Percentiles rank a stretch among this genome's conserved stretches.
Conservation (phyloP, 2,888 invertebrate genomes). For the Pollenia amentaria region DNA sequence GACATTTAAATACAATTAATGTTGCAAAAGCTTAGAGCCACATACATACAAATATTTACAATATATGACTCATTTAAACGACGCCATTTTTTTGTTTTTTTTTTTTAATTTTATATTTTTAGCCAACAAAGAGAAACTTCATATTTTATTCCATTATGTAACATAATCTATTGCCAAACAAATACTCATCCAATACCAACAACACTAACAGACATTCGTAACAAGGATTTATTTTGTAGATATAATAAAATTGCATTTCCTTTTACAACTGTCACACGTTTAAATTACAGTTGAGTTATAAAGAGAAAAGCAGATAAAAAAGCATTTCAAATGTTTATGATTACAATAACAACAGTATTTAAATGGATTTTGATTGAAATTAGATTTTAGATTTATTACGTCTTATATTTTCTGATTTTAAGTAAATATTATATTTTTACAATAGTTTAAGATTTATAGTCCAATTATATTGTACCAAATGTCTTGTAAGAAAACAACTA, state of each 20-base stretch:
- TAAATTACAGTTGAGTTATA: background rate
- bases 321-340: no score
- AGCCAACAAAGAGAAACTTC: background rate
- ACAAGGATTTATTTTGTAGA: no score
- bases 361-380: no score
- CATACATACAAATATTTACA: background rate
- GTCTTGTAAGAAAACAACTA: no score
- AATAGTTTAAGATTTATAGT: no score
- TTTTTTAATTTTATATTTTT: background rate
- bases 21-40: background rate
- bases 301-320: no score
- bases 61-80: constrained; percentile 2
- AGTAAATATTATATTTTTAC: no score
- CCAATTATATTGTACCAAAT: no score
- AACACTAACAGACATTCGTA: background rate
- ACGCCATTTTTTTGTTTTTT: background rate
- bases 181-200: background rate
- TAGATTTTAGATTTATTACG: no score
- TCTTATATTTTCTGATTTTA: no score
- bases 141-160: background rate
- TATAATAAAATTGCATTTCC: background rate
- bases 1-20: no score
- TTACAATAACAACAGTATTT: no score
- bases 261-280: background rate
- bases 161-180: constrained; percentile 16